Base-by-base conservation (phyloP, 2,797 vertebrate species). In the Antennarius maculatus region DNA sequence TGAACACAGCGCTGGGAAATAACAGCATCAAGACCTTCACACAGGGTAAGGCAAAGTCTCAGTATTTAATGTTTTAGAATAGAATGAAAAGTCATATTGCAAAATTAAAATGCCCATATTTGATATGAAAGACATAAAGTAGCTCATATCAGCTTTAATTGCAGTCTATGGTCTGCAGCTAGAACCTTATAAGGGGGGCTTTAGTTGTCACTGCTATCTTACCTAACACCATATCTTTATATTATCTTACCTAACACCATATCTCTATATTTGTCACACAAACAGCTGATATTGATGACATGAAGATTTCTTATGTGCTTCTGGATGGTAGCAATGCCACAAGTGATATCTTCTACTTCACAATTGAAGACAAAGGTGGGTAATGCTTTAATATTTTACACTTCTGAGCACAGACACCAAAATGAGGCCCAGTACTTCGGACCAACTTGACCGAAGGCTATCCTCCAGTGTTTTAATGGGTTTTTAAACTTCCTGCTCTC, bases 301-400 rank as follows among this genome's bases (percentile, higher is more conserved):
- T 94, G 94, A 95, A 94, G 88, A 93, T 96, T 83, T 92, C 86
- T 59, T 97, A 95, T 50, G 79, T 95, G 69, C 84, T 97, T 82
- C 81, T 92, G 65, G 91, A 96, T 71, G 89, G 84, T 46, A 94
- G 92, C 83, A 95, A 95, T 37, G 92, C 94, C 75, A 93, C 94
- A 31, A 93, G 91, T 69, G 95, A 96, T 47, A 91, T 93, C 69
- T 96, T 97, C 89, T 95, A 93, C 87, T 96, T 98, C 86, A 94
- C 92, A 5, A 79, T 96, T 49, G 93, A 96, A 92, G 95, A 96
- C 85, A 92, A 77, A 4, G 94, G 95, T 97, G 94, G 87, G 95
- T 43, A 77, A 62, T 14, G 7, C 7, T 61, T 71, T 50, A 31
- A 67, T 57, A 50, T 84, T 54, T 65, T 53, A 57, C 31, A 57